These are phyloP conservation scores for Periophthalmodon schlosseri DNA, from an alignment of 2,113 vertebrate genomes.

Conservation along the genomic window DNA sequence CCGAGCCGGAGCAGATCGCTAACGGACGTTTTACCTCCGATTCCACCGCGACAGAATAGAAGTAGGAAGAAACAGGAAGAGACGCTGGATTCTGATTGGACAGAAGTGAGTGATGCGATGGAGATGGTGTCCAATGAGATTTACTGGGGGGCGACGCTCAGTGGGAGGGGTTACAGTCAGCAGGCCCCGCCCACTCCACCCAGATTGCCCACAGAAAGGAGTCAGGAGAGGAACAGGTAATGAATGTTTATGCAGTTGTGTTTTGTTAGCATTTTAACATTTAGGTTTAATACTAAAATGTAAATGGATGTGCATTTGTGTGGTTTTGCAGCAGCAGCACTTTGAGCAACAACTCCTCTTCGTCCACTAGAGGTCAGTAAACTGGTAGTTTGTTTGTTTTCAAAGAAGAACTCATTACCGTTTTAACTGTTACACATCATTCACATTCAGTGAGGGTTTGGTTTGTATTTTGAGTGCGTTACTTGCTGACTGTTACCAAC, in stretches of 20 bases:
- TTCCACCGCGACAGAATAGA: not conserved
- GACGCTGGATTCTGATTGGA: constrained; percentile 16
- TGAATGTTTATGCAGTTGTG: not conserved
- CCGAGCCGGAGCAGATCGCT: not conserved
- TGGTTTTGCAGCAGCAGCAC: constrained; percentile 70
- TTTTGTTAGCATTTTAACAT: not conserved
- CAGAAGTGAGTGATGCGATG: constrained; percentile 38
- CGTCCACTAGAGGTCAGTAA: constrained; percentile 63
- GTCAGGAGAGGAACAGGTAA: constrained; percentile 69
- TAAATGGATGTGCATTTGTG: not conserved
- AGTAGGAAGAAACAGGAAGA: not conserved
- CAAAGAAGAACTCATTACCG: not conserved
- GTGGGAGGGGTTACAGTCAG: constrained; percentile 40
- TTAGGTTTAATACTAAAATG: not conserved
- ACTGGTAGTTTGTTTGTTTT: too few relatives aligned
- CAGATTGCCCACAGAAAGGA: constrained; percentile 47
- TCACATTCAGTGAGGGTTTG: too few relatives aligned
- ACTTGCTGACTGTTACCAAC: too few relatives aligned
- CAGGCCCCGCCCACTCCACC: constrained; percentile 51
- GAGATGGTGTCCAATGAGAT: constrained; percentile 90
- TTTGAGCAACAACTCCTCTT: constrained; percentile 69
- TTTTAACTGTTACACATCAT: too few relatives aligned
- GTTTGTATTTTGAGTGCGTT: too few relatives aligned
- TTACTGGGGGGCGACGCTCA: constrained; percentile 81
- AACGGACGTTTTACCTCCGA: not conserved